Conservation (phyloP, 2,888 invertebrate species). For the Drosophila pseudotalamancana region DNA sequence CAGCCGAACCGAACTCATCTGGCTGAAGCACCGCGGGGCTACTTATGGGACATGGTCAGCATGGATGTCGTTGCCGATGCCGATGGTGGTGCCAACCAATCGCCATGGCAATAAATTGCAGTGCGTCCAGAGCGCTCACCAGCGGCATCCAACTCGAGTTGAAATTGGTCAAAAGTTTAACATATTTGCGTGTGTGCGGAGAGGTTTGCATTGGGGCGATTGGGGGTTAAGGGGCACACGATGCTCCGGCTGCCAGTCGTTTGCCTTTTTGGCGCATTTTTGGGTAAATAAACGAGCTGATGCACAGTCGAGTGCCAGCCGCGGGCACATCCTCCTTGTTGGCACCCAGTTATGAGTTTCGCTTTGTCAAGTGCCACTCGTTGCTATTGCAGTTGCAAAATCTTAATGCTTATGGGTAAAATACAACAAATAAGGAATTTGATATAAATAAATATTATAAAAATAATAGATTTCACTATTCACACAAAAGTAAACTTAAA, state of each 20-base stretch:
- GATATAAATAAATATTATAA: conserved; percentile 25
- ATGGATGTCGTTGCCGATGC: conserved; percentile 6
- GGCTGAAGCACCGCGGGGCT: conserved; percentile 57
- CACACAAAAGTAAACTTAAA: conserved; percentile 26
- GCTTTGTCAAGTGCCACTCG: conserved; percentile 26
- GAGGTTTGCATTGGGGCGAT: conserved; percentile 10
- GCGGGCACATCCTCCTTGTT: conserved; percentile 29
- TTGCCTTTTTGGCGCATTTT: conserved; percentile 70
- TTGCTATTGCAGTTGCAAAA: conserved; percentile 1
- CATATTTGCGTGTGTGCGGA: conserved; percentile 74
- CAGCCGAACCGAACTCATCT: conserved; percentile 54
- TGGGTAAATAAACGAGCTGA: conserved; percentile 62
- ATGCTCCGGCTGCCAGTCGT: conserved; percentile 25
- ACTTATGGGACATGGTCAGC: conserved; percentile 47
- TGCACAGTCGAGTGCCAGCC: conserved; percentile 48
- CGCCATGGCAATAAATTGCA: conserved; percentile 78
- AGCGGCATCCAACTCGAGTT: conserved; percentile 66
- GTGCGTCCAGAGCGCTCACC: conserved; percentile 51
- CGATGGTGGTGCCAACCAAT: conserved; percentile 54
- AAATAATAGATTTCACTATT: conserved; percentile 35
- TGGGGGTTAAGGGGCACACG: conserved; percentile 1
- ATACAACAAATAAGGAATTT: conserved; percentile 10
- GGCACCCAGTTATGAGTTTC: conserved; percentile 28
- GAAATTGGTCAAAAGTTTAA: conserved; percentile 81
- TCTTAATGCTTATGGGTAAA: neutral